phyloP scores from a whole-genome alignment of 2,888 invertebrate species.

The Desoria tigrina region DNA sequence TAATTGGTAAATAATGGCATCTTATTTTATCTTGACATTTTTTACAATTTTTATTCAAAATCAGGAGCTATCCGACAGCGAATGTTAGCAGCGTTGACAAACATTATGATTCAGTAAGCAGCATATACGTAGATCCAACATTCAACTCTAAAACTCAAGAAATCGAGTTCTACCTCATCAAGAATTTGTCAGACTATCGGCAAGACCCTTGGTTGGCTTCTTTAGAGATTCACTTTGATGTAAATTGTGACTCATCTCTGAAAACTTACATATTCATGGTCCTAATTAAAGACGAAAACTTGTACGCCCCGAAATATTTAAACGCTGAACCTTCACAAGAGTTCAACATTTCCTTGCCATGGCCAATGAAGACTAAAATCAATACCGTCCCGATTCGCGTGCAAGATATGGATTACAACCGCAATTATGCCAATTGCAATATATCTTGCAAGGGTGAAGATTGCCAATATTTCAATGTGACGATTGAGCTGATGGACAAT shows the following conservation, averaged over 20 bases:
- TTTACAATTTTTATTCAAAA: too few species aligned
- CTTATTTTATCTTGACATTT: too few species aligned
- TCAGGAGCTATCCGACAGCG: not conserved
- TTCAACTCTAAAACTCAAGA: not conserved
- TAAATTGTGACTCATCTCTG: conserved; percentile 13
- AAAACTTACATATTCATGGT: conserved; percentile 32
- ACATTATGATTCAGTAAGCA: not conserved
- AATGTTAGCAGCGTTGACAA: not conserved
- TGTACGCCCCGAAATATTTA: conserved; percentile 25
- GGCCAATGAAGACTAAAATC: not conserved
- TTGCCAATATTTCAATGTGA: conserved; percentile 21
- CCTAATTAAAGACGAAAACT: conserved; percentile 38
- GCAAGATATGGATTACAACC: conserved; percentile 34
- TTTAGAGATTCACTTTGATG: conserved; percentile 28
- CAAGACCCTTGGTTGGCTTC: conserved; percentile 22
- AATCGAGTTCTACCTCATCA: conserved; percentile 26
- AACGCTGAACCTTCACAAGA: not conserved
- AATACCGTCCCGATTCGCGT: conserved; percentile 16
- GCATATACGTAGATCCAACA: conserved; percentile 2
- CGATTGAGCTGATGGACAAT: not conserved
- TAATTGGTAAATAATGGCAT: too few species aligned
- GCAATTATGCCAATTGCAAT: conserved; percentile 18
- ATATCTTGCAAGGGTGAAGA: conserved; percentile 16
- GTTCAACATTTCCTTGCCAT: conserved; percentile 7
- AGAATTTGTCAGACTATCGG: conserved; percentile 22